A percentile compares a stretch with the other conserved stretches of the same genome.
Evolutionary conservation across 2,888 invertebrate species (phyloP).

Genomic region (Philonicus albiceps): DNA sequence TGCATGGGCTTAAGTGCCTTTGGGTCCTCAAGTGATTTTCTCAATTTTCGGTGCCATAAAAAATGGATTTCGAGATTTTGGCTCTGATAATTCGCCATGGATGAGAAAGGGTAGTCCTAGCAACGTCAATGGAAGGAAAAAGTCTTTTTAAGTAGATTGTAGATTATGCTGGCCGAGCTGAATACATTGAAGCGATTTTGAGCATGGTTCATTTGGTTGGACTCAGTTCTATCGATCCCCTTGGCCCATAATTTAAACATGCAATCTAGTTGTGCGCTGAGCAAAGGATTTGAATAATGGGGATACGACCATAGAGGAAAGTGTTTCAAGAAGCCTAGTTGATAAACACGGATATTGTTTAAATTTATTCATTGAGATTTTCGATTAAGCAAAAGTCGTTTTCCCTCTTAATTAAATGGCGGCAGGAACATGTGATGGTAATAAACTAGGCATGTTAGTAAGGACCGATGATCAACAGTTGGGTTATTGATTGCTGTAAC

Average conservation of each 20-base stretch:
- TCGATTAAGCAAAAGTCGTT: not conserved
- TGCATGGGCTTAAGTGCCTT: constrained; percentile 36
- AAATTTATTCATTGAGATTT: not conserved
- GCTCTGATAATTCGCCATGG: constrained; percentile 18
- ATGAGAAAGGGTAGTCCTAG: constrained; percentile 6
- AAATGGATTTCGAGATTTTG: constrained; percentile 9
- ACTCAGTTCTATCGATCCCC: not conserved
- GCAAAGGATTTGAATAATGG: not conserved
- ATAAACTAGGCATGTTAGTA: not conserved
- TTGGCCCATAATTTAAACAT: not conserved
- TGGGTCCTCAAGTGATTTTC: constrained; percentile 25
- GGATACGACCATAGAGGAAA: not conserved
- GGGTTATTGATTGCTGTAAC: not conserved
- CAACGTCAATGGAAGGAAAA: not conserved
- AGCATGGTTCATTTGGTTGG: not conserved
- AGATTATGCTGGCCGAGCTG: not conserved
- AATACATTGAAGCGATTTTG: not conserved
- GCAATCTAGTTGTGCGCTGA: not conserved
- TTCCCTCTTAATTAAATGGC: not conserved
- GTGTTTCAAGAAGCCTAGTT: not conserved
- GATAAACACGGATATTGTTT: not conserved
- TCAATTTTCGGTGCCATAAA: constrained; percentile 34
- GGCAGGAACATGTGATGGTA: not conserved
- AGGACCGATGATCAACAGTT: not conserved
- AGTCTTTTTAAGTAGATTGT: not conserved